Evolutionary conservation across 2,797 vertebrate genomes (phyloP), one percentile per base, ranked within the genome.

Genomic region (Amphiprion clarkii): DNA sequence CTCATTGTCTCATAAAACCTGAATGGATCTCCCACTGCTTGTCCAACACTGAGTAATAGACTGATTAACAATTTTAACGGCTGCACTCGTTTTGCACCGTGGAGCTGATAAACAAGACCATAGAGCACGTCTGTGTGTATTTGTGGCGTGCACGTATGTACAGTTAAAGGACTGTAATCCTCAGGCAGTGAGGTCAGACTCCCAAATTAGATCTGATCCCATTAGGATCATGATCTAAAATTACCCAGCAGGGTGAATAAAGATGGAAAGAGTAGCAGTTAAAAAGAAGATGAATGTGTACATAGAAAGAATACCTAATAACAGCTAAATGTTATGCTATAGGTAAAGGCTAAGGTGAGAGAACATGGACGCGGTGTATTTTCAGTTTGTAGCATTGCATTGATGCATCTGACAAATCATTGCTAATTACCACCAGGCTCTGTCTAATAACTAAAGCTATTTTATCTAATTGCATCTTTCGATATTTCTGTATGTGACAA

Each of bases 151-250:
- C 39, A 33, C 54, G 63, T 64, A 71, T 61, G 65, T 64, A 61
- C 55, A 58, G 54, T 81, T 70, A 67, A 80, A 89, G 77, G 62
- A 66, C 67, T 44, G 46, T 93, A 93, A 93, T 94, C 94, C 87
- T 65, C 71, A 76, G 44, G 58, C 64, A 42, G 68, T 78, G 56
- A 93, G 87, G 90, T 88, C 88, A 90, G 64, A 62, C 44, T 76
- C 89, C 81, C 51, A 82, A 92, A 93, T 91, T 92, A 94, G 90
- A 82, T 82, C 65, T 87, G 78, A 95, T 94, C 93, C 90, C 90
- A 91, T 95, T 95, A 93, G 90, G 82, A 80, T 89, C 89, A 95
- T 92, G 89, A 87, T 78, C 83, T 83, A 89, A 78, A 89, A 79
- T 82, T 62, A 88, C 68, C 77, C 66, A 71, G 54, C 66, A 71